A percentile compares a stretch with the other conserved stretches of the same genome.
Conservation (phyloP, 1,140 invertebrate species). For the Cotesia typhae region DNA sequence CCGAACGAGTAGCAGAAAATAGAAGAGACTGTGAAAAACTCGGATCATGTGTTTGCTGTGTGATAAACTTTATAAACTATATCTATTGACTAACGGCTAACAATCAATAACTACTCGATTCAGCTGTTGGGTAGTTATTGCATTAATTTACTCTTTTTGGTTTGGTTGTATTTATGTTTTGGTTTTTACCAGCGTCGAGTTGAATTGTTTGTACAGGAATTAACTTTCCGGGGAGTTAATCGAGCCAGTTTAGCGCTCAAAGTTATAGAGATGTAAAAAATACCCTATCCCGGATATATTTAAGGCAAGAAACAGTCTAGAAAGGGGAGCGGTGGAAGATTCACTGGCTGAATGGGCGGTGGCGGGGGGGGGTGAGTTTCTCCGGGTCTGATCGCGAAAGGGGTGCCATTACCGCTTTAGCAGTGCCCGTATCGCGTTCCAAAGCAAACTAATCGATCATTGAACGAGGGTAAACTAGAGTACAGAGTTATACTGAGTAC, state of each 20-base stretch:
- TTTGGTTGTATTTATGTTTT: too few species aligned
- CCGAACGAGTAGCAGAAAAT: neutral
- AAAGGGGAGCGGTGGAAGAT: neutral
- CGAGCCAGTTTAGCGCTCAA: too few species aligned
- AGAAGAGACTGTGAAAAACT: neutral
- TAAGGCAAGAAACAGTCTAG: too few species aligned
- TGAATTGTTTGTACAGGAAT: neutral
- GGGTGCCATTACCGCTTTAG: conserved; percentile 17
- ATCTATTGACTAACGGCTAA: too few species aligned
- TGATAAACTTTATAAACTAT: too few species aligned
- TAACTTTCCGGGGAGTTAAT: too few species aligned
- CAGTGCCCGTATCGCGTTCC: conserved; percentile 45
- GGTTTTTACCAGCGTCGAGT: neutral
- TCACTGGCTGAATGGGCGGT: conserved; percentile 8
- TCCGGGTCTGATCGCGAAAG: neutral
- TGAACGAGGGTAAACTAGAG: neutral
- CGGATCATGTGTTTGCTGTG: neutral
- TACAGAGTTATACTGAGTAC: neutral
- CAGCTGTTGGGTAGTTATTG: too few species aligned
- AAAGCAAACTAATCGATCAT: conserved; percentile 48
- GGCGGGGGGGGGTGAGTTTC: neutral
- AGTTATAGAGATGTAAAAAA: too few species aligned
- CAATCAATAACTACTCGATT: too few species aligned
- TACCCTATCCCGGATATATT: too few species aligned
- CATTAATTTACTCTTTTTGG: too few species aligned